phyloP scores from a whole-genome alignment of 2,113 vertebrate genomes.

The Tragelaphus buxtoni region DNA sequence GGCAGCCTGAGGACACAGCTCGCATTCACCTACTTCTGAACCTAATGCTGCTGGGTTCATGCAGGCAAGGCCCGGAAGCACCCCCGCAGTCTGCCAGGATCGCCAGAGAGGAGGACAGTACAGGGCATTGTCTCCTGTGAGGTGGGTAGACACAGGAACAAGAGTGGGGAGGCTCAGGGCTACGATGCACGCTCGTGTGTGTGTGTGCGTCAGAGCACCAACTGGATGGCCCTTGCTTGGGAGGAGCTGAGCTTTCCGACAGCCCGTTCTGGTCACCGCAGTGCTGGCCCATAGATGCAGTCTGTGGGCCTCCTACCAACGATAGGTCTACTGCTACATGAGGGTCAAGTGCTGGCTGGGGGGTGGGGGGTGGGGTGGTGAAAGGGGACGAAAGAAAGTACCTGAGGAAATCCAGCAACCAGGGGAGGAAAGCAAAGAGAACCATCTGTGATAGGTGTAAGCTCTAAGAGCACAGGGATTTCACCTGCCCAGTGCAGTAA shows the following conservation, averaged over 20 bases:
- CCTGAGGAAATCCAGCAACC: not conserved
- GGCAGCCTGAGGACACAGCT: not conserved
- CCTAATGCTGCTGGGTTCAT: not conserved
- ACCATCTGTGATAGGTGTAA: not conserved
- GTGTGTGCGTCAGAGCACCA: too few relatives aligned
- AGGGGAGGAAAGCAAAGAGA: not conserved
- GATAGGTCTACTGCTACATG: not conserved
- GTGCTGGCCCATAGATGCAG: not conserved
- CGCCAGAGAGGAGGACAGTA: not conserved
- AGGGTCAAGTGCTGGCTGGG: too few relatives aligned
- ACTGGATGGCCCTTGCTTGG: not conserved
- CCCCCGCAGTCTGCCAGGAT: too few relatives aligned
- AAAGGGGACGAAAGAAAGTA: not conserved
- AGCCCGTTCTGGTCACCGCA: too few relatives aligned
- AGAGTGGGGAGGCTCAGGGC: not conserved
- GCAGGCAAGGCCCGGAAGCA: not conserved
- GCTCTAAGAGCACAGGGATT: not conserved
- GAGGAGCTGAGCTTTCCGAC: not conserved
- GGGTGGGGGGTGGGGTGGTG: not conserved
- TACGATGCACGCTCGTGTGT: too few relatives aligned
- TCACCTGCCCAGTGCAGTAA: too few relatives aligned
- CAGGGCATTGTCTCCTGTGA: not conserved
- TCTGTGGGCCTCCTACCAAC: not conserved
- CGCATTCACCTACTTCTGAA: not conserved
- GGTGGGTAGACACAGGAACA: not conserved